Evolutionary conservation across 2,113 vertebrate species (phyloP).

Genomic region (Crocuta crocuta): DNA sequence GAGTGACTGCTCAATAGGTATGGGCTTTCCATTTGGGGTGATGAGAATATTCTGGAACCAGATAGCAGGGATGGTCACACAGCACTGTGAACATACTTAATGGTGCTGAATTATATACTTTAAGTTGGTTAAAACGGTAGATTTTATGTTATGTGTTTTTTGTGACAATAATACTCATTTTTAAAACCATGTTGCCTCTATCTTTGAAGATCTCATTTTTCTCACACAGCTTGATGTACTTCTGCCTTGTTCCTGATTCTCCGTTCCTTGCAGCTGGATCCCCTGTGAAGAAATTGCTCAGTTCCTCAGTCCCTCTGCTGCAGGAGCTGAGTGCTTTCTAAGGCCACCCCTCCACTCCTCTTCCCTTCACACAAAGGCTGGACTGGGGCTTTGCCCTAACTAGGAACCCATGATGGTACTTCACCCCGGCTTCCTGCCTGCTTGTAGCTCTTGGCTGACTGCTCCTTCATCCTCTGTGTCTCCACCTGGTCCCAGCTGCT

Average conservation of each 20-base stretch:
- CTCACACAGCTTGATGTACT: neutral
- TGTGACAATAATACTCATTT: neutral
- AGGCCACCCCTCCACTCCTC: neutral
- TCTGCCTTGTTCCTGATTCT: neutral
- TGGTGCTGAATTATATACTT: neutral
- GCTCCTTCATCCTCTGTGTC: neutral
- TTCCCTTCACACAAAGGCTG: neutral
- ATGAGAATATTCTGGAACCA: neutral
- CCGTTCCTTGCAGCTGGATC: too few species aligned
- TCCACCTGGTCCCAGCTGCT: neutral
- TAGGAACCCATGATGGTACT: neutral
- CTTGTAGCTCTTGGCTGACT: neutral
- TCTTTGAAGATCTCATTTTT: slow-evolving; percentile 26
- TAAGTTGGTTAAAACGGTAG: neutral
- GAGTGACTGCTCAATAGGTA: neutral
- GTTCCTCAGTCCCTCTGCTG: neutral
- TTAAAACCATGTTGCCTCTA: neutral
- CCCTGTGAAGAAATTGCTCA: neutral
- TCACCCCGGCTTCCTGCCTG: neutral
- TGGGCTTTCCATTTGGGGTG: neutral
- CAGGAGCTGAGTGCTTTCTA: neutral
- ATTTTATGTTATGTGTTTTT: neutral
- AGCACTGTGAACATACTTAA: neutral
- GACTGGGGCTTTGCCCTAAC: neutral
- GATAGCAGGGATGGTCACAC: too few species aligned